Evolutionary conservation across 2,797 vertebrate species (phyloP).

Genomic region (Coccyzus lansbergi): DNA sequence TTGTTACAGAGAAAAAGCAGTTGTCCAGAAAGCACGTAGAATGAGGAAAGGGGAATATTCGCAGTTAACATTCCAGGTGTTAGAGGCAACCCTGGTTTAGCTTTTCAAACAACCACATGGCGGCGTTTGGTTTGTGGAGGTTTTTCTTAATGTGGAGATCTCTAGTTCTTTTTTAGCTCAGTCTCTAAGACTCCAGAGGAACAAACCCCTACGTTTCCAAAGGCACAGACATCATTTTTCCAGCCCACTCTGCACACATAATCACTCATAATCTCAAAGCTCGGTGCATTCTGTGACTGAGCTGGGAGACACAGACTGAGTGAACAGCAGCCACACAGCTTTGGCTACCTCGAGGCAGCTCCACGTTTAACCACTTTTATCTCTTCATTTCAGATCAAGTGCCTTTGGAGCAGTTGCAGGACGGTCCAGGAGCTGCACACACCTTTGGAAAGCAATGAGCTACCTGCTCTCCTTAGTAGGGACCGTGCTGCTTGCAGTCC

Average conservation of each 20-base stretch:
- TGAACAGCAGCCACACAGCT: not conserved
- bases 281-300: not conserved
- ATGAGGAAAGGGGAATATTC: not conserved
- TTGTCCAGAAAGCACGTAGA: not conserved
- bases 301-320: not conserved
- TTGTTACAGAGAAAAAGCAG: not conserved
- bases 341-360: not conserved
- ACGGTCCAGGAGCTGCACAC: not conserved
- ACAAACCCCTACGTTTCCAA: not conserved
- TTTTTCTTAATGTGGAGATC: not conserved
- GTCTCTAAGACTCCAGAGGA: not conserved
- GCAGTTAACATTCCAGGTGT: not conserved
- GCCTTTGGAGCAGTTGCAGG: not conserved
- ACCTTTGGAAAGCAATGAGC: not conserved
- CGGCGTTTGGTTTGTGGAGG: not conserved
- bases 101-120: not conserved
- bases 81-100: not conserved
- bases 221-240: not conserved
- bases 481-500: not conserved
- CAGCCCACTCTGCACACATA: not conserved
- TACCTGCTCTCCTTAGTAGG: not conserved
- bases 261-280: rapidly evolving
- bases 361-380: not conserved
- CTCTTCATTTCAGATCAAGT: not conserved
- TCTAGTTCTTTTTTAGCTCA: not conserved